Percentiles rank a stretch among this genome's conserved stretches.
Evolutionary conservation across 2,888 invertebrate genomes (phyloP).

Genomic region (Listrodromus nycthemerus): DNA sequence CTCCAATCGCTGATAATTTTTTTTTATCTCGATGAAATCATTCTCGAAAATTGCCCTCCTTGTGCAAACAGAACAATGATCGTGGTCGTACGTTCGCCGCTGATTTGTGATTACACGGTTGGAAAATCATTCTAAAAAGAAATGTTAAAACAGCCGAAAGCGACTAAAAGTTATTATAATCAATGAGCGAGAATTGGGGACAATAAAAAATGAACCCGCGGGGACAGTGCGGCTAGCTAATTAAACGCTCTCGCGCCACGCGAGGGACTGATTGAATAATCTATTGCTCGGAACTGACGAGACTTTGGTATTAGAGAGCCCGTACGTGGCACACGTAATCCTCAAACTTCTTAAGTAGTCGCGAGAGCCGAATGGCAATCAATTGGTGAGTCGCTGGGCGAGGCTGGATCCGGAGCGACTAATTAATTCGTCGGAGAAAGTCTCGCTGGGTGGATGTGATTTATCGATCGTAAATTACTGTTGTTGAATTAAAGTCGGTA

Average conservation of each 20-base stretch:
- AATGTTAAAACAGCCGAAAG: not conserved
- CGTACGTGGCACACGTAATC: slow-evolving; percentile 19
- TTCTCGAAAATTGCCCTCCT: not conserved
- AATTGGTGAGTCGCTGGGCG: not conserved
- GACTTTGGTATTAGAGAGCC: not conserved
- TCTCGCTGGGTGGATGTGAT: not conserved
- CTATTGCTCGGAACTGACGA: slow-evolving; percentile 47
- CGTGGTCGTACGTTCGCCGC: not conserved
- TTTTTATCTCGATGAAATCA: not conserved
- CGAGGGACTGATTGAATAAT: slow-evolving; percentile 45
- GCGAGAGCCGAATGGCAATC: not conserved
- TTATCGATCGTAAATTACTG: not conserved
- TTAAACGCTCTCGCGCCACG: not conserved
- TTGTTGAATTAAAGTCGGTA: not conserved
- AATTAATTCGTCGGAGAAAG: not conserved
- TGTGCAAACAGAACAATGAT: not conserved
- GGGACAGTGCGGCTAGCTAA: not conserved
- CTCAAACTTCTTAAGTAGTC: slow-evolving; percentile 29
- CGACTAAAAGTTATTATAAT: not conserved
- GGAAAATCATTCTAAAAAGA: not conserved
- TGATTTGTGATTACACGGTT: not conserved
- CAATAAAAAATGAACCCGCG: not conserved
- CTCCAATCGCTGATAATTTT: slow-evolving; percentile 3
- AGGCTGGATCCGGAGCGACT: not conserved
- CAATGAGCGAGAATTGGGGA: not conserved